Conservation (phyloP, 2,113 vertebrate species). For the Rana temporaria region DNA sequence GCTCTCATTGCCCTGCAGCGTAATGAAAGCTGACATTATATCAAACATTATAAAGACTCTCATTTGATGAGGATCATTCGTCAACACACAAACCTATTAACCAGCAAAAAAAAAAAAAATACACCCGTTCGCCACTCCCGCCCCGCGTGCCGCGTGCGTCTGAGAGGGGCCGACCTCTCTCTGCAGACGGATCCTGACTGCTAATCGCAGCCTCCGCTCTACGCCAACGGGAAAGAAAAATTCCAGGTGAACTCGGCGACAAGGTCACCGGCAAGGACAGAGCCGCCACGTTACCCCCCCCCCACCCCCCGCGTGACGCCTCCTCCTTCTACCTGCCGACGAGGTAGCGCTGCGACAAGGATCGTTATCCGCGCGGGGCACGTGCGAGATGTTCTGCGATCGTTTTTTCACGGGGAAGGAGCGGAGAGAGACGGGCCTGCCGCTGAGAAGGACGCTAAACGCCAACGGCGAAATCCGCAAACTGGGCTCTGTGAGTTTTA, state of each 20-base stretch:
- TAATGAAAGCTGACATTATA: slow-evolving; percentile 98
- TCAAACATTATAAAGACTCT: slow-evolving; percentile 99
- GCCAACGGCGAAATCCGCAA: too few species aligned
- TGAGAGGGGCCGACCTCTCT: slow-evolving; percentile 68
- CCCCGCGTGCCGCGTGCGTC: slow-evolving; percentile 66
- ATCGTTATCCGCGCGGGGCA: neutral
- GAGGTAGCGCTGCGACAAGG: neutral
- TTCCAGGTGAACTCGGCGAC: slow-evolving; percentile 71
- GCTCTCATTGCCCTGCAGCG: slow-evolving; percentile 65
- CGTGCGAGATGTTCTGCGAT: too few species aligned
- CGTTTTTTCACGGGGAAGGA: too few species aligned
- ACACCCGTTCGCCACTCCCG: slow-evolving; percentile 74
- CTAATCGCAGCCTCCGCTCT: slow-evolving; percentile 74
- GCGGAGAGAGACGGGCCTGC: too few species aligned
- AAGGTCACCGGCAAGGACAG: slow-evolving; percentile 72
- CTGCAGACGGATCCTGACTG: slow-evolving; percentile 64
- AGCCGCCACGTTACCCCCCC: neutral
- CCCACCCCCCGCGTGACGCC: neutral
- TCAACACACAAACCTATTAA: slow-evolving; percentile 86
- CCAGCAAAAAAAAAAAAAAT: slow-evolving; percentile 65
- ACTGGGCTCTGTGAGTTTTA: too few species aligned
- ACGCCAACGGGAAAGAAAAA: slow-evolving; percentile 61
- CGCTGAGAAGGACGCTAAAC: too few species aligned
- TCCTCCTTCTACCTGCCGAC: neutral
- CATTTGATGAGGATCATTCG: slow-evolving; percentile 95